Percentiles rank a stretch among this genome's conserved stretches.
These are phyloP conservation scores for Pandion haliaetus DNA, from an alignment of 2,113 vertebrate species.

Conservation along the genomic window DNA sequence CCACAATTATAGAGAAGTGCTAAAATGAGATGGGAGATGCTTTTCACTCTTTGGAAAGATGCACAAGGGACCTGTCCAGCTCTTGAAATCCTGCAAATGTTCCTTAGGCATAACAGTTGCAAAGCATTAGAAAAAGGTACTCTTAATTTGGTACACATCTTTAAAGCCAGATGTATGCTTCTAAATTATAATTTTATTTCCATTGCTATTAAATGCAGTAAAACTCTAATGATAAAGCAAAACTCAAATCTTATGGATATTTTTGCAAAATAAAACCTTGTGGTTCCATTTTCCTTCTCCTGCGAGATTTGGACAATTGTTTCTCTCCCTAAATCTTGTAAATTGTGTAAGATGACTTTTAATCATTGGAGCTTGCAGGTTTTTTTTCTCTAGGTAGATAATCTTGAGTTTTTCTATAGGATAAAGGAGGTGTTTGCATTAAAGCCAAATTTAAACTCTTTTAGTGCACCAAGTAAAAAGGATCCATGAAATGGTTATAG, in stretches of 20 bases:
- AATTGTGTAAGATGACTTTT: neutral
- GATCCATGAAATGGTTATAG: neutral
- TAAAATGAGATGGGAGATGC: neutral
- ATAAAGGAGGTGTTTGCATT: neutral
- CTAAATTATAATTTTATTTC: neutral
- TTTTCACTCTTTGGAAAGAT: neutral
- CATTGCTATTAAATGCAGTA: neutral
- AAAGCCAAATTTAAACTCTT: neutral
- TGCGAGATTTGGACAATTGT: neutral
- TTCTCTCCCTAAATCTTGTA: neutral
- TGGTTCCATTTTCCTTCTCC: fast-evolving
- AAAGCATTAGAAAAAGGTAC: neutral
- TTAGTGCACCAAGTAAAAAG: neutral
- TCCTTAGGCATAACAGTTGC: neutral
- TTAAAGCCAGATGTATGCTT: neutral
- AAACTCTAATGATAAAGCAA: neutral
- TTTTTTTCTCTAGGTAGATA: neutral
- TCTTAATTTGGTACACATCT: neutral
- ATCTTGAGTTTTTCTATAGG: neutral
- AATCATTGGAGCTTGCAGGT: neutral
- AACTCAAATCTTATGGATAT: neutral
- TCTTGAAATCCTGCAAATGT: neutral
- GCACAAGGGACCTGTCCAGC: neutral
- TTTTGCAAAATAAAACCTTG: neutral
- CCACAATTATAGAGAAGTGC: neutral